A percentile compares a stretch with the other conserved stretches of the same genome.
Conservation (phyloP, 2,888 invertebrate genomes). For the Plebejus argus region DNA sequence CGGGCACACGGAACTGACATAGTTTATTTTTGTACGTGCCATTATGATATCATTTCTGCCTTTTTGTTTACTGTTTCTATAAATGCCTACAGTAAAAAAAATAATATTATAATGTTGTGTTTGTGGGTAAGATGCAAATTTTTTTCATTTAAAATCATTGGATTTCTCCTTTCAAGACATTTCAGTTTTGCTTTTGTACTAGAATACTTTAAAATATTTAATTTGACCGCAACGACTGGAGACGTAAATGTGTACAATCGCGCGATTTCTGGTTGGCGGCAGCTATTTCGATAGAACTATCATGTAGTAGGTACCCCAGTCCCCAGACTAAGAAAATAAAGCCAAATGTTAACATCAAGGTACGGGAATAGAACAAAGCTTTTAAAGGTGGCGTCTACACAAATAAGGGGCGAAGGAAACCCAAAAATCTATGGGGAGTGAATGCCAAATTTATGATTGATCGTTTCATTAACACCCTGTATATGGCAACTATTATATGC, state of each 20-base stretch:
- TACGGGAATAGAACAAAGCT: slow-evolving; percentile 31
- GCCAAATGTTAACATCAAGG: slow-evolving; percentile 36
- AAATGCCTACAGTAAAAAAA: too few relatives aligned
- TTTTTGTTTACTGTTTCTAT: too few relatives aligned
- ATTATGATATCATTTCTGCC: slow-evolving; percentile 34
- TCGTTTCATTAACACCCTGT: slow-evolving; percentile 41
- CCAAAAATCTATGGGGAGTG: slow-evolving; percentile 35
- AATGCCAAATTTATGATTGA: slow-evolving; percentile 41
- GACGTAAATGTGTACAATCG: too few relatives aligned
- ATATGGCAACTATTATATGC: slow-evolving; percentile 49
- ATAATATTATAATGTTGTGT: too few relatives aligned
- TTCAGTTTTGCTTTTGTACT: too few relatives aligned
- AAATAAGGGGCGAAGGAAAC: slow-evolving; percentile 24
- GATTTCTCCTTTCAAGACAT: too few relatives aligned
- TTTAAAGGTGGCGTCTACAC: slow-evolving; percentile 29
- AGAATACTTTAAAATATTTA: too few relatives aligned
- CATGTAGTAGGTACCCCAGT: neutral
- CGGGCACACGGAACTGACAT: slow-evolving; percentile 62
- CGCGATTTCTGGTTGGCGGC: too few relatives aligned
- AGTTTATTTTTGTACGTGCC: slow-evolving; percentile 51
- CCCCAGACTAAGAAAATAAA: slow-evolving; percentile 55
- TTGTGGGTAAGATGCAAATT: too few relatives aligned
- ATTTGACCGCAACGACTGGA: too few relatives aligned
- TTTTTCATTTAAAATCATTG: too few relatives aligned
- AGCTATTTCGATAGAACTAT: neutral